Conservation (phyloP, 2,797 vertebrate genomes). For the Phoebastria nigripes region DNA sequence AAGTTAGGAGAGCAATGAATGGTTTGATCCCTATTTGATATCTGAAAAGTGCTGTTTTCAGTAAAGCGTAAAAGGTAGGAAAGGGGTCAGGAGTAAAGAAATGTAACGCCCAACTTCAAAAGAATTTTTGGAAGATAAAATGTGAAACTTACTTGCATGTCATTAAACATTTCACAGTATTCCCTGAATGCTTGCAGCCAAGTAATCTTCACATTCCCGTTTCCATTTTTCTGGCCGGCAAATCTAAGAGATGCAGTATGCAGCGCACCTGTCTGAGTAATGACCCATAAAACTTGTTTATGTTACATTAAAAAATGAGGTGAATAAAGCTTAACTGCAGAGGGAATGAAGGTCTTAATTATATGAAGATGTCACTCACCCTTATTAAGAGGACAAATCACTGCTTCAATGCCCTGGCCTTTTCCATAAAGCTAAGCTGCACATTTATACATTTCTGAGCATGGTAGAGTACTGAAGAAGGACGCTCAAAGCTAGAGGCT, state of each 20-base stretch:
- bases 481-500: background rate
- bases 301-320: slow-evolving; percentile 23
- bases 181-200: background rate
- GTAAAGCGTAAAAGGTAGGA: background rate
- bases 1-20: background rate
- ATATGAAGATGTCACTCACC: slow-evolving; percentile 29
- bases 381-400: slow-evolving; percentile 40
- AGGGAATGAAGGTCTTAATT: slow-evolving; percentile 45
- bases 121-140: background rate
- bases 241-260: background rate
- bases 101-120: background rate
- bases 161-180: background rate
- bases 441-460: background rate
- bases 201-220: slow-evolving; percentile 16
- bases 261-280: slow-evolving; percentile 48
- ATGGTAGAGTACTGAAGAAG: background rate
- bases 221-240: background rate
- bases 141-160: background rate
- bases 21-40: background rate
- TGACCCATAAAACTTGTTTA: slow-evolving; percentile 53
- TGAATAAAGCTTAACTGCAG: slow-evolving; percentile 35
- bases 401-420: background rate
- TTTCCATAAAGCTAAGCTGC: background rate
- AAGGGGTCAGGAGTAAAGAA: background rate
- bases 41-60: background rate